Conservation (phyloP, 2,797 vertebrate species). For the Nyctibius grandis region DNA sequence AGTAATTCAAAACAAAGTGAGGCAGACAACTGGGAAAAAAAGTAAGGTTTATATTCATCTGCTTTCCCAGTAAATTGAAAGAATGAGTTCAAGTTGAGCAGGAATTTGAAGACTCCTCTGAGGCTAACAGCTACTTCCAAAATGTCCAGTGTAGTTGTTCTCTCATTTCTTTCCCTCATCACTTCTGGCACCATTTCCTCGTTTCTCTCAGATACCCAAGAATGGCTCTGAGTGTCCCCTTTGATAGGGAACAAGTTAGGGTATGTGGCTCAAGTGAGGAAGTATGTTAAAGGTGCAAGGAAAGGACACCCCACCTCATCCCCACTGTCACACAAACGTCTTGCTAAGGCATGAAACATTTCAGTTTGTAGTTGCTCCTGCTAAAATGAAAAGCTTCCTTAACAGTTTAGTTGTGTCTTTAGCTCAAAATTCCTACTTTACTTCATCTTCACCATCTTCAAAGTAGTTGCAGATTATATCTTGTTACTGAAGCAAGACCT, state of each 20-base stretch:
- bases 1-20: not conserved
- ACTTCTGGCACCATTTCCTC: not conserved
- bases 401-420: not conserved
- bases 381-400: not conserved
- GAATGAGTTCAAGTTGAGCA: not conserved
- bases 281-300: not conserved
- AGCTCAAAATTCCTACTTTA: not conserved
- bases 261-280: not conserved
- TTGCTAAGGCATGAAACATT: not conserved
- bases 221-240: not conserved
- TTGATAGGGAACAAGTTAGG: not conserved
- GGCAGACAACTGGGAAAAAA: not conserved
- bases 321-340: not conserved
- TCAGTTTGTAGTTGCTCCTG: not conserved
- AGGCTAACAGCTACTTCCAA: not conserved
- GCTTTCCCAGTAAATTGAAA: not conserved
- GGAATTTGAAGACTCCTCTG: not conserved
- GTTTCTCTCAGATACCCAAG: not conserved
- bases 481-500: not conserved
- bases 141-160: not conserved
- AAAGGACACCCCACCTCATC: not conserved
- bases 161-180: not conserved
- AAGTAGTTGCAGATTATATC: not conserved
- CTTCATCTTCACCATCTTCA: not conserved
- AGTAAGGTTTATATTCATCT: not conserved